Conservation (phyloP, 2,888 invertebrate genomes). For the Papilio protenor region DNA sequence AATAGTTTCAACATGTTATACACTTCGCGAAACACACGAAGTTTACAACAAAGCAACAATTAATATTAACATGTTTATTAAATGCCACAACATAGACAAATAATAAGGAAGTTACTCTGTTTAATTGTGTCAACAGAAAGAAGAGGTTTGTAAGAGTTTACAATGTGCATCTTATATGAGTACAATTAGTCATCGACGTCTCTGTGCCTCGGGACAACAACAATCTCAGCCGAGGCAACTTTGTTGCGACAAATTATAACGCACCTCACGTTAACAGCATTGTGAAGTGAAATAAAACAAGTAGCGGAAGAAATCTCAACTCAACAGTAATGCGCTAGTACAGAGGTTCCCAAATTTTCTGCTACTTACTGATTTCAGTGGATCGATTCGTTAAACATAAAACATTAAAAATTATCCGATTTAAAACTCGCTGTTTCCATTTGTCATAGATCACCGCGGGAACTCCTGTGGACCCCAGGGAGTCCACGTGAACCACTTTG, state of each 20-base stretch:
- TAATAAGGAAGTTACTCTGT: background rate
- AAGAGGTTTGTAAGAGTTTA: background rate
- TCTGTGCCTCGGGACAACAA: background rate
- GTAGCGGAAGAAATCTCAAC: too few species aligned
- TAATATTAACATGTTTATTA: background rate
- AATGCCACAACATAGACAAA: too few species aligned
- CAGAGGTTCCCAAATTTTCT: too few species aligned
- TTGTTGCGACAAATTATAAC: background rate
- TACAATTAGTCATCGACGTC: background rate
- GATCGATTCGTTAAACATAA: too few species aligned
- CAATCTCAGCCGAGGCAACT: background rate
- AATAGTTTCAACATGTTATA: slow-evolving; percentile 20
- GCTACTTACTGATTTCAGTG: too few species aligned
- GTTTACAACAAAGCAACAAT: background rate
- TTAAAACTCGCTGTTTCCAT: too few species aligned
- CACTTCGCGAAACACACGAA: background rate
- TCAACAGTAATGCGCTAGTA: too few species aligned
- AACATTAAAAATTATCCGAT: too few species aligned
- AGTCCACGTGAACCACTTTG: too few species aligned
- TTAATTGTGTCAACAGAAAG: background rate
- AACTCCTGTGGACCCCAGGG: too few species aligned
- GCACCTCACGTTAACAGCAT: background rate
- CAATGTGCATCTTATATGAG: background rate
- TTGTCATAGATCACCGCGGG: too few species aligned
- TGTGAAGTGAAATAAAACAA: background rate